These are phyloP conservation scores for Odontophorus gujanensis DNA, from an alignment of 2,113 vertebrate genomes.

Conservation along the genomic window DNA sequence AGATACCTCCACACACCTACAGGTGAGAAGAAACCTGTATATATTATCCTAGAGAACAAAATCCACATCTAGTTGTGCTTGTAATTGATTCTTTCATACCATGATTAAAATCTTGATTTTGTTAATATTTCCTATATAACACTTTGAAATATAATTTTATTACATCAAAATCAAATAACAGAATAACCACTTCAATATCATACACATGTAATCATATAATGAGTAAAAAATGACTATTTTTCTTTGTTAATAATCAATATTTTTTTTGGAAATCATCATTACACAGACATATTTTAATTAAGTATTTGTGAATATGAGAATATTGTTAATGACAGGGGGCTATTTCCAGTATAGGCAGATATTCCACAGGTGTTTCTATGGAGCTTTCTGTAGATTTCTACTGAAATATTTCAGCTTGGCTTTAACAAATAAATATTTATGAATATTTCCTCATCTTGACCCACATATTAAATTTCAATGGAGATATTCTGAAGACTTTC, in stretches of 20 bases:
- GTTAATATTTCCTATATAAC: background rate
- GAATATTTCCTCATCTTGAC: background rate
- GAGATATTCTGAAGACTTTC: background rate
- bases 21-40: background rate
- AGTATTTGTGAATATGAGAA: background rate
- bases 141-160: background rate
- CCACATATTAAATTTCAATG: background rate
- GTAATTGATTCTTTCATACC: background rate
- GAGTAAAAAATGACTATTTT: background rate
- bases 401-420: background rate
- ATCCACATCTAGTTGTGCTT: fast-evolving
- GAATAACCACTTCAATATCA: too few relatives aligned
- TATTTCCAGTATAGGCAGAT: background rate
- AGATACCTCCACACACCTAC: fast-evolving
- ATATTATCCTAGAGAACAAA: background rate
- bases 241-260: background rate
- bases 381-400: background rate
- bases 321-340: background rate
- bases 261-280: background rate
- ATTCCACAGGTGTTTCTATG: background rate
- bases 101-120: background rate
- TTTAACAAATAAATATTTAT: background rate
- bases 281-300: background rate
- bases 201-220: background rate
- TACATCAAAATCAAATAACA: background rate